Evolutionary conservation across 2,113 vertebrate species (phyloP).

Genomic region (Corythaixoides concolor): DNA sequence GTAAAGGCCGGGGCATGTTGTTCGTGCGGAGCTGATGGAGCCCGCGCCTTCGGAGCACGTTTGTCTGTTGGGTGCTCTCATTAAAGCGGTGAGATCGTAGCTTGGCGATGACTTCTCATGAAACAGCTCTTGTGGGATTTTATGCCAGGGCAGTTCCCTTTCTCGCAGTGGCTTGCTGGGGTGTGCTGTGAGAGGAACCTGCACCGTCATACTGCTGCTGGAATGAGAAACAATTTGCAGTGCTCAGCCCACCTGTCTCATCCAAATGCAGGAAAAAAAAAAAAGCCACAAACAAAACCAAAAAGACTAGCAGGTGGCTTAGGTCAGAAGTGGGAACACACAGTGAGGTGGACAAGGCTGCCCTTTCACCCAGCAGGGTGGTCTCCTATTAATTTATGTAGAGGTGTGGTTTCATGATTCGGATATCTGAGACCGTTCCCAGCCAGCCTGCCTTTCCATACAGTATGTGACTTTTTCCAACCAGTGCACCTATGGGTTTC

Average conservation of each 20-base stretch:
- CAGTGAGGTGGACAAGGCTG: background rate
- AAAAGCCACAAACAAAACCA: background rate
- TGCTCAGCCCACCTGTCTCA: background rate
- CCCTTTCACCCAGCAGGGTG: background rate
- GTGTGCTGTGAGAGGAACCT: background rate
- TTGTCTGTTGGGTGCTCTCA: background rate
- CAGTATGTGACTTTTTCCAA: fast-evolving
- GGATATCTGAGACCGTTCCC: background rate
- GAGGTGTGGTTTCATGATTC: background rate
- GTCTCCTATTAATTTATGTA: background rate
- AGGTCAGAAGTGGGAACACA: background rate
- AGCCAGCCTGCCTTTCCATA: background rate
- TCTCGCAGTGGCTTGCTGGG: background rate
- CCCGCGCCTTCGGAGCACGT: fast-evolving
- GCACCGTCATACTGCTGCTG: background rate
- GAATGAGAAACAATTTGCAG: background rate
- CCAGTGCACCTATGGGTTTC: background rate
- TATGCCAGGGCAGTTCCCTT: background rate
- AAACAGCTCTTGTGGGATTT: background rate
- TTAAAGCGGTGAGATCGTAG: background rate
- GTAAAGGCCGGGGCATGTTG: fast-evolving
- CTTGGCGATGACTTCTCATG: background rate
- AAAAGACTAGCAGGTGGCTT: background rate
- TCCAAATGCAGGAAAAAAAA: background rate
- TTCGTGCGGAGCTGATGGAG: background rate